These are phyloP conservation scores for Latrodectus geometricus DNA, from an alignment of 1,140 invertebrate genomes.

Conservation along the genomic window DNA sequence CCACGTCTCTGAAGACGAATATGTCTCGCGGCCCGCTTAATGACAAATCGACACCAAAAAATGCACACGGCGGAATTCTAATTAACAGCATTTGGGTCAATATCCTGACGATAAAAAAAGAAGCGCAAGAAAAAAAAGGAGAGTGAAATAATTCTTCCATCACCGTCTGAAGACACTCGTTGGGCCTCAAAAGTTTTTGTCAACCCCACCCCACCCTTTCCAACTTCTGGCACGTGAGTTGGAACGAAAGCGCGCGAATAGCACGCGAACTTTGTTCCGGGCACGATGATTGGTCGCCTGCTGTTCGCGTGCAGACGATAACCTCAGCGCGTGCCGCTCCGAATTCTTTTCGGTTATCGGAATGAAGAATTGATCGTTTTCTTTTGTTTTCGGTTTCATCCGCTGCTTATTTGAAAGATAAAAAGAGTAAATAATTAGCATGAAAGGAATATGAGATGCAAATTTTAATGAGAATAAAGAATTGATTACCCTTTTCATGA, in stretches of 20 bases:
- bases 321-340: conserved; percentile 13
- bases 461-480: background rate
- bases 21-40: conserved; percentile 9
- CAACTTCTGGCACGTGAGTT: conserved; percentile 40
- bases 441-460: background rate
- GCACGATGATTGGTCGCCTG: conserved; percentile 38
- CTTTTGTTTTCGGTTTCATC: background rate
- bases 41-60: conserved; percentile 53
- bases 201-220: background rate
- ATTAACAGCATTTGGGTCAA: conserved; percentile 59
- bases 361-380: background rate
- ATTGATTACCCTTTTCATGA: background rate
- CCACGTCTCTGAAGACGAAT: background rate
- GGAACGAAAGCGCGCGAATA: conserved; percentile 48
- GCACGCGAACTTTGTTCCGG: conserved; percentile 42
- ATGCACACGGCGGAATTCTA: conserved; percentile 32
- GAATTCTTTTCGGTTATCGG: background rate
- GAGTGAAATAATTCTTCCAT: background rate
- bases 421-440: background rate
- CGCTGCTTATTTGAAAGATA: background rate
- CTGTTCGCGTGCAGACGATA: conserved; percentile 30
- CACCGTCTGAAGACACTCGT: background rate
- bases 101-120: conserved; percentile 53
- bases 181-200: background rate
- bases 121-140: conserved; percentile 20